Base-by-base conservation (phyloP, 2,113 vertebrate genomes). In the Lycaon pictus region DNA sequence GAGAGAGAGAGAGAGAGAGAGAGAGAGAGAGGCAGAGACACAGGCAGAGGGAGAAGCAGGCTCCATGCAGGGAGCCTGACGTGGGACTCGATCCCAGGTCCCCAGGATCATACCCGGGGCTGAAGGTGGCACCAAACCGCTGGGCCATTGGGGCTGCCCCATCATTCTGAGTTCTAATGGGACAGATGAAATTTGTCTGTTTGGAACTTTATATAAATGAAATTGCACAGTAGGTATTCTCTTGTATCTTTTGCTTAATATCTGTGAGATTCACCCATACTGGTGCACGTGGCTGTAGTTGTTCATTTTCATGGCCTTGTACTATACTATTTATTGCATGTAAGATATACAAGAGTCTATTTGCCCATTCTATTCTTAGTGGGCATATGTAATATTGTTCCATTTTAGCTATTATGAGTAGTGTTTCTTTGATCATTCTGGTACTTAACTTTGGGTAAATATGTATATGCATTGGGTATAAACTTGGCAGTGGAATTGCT, bases 391-490 rank as follows among this genome's bases (percentile, higher is more conserved):
- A 22, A 77, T 65, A 17, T 67, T 90, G 82, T 69, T 96, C 60
- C 20, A 72, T 94, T 79, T 79, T 62, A 90, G 55, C 51, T 76
- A 16, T 90, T 88, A 37, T 56, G 27, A 65, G 60, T 11, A 76
- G n/a, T 91, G 29, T 10, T 71, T 2, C 43, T 69, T 20, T 32
- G 51, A 80, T 87, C 17, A 69, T 84, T 74, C 37, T 85, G 71
- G 32, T 77, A 58, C 43, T 77, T 90, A 67, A 48, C 19, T 92
- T 94, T 88, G 88, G 89, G n/a, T 35, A 93, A 97, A 65, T 20
- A 60, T 87, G 74, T 11, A 10, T 74, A 53, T 65, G 19, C 1
- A 2, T 25, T 82, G 29, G 85, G 25, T 86, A 3, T 72, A 35
- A 23, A 89, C 7, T 5, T 71, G 65, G 13, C 3, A 22, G 53